phyloP scores from a whole-genome alignment of 1,140 invertebrate genomes.

The Drosophila funebris region DNA sequence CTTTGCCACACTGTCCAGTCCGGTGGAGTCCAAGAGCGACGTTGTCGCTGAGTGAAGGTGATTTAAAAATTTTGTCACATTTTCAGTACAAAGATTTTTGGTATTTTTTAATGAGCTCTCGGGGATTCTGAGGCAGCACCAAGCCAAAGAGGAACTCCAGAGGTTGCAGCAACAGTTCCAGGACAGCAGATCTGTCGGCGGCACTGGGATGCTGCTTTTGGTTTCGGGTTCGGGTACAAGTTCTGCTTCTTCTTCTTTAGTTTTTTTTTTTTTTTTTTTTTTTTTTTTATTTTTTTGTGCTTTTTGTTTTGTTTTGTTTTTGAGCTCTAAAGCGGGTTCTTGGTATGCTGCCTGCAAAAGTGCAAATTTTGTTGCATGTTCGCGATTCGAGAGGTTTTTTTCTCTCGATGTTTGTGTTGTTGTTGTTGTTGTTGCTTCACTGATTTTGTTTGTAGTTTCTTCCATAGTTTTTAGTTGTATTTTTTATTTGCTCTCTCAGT shows the following conservation, averaged over 20 bases:
- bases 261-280: slow-evolving; percentile 28
- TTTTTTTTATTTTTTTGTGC: slow-evolving; percentile 29
- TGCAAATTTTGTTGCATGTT: slow-evolving; percentile 69
- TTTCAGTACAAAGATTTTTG: slow-evolving; percentile 83
- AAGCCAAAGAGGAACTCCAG: slow-evolving; percentile 6
- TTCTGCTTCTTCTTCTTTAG: background rate
- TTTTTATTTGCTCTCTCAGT: background rate
- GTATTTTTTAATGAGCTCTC: slow-evolving; percentile 83
- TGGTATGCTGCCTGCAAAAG: slow-evolving; percentile 57
- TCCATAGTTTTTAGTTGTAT: slow-evolving; percentile 1
- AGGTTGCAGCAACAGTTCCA: slow-evolving; percentile 4
- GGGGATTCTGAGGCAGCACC: slow-evolving; percentile 67
- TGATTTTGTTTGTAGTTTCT: slow-evolving; percentile 8
- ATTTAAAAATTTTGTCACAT: slow-evolving; percentile 84
- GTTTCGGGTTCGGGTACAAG: slow-evolving; percentile 2
- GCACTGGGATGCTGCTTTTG: slow-evolving; percentile 4
- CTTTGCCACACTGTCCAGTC: slow-evolving; percentile 18
- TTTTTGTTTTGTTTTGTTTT: slow-evolving; percentile 28
- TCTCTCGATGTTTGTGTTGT: background rate
- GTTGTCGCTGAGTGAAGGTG: slow-evolving; percentile 73
- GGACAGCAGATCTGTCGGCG: slow-evolving; percentile 7
- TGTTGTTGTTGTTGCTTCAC: background rate
- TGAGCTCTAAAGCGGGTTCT: slow-evolving; percentile 40
- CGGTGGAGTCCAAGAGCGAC: slow-evolving; percentile 1
- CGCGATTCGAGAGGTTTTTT: slow-evolving; percentile 20